phyloP scores from a whole-genome alignment of 2,113 vertebrate genomes.

The Carollia perspicillata region DNA sequence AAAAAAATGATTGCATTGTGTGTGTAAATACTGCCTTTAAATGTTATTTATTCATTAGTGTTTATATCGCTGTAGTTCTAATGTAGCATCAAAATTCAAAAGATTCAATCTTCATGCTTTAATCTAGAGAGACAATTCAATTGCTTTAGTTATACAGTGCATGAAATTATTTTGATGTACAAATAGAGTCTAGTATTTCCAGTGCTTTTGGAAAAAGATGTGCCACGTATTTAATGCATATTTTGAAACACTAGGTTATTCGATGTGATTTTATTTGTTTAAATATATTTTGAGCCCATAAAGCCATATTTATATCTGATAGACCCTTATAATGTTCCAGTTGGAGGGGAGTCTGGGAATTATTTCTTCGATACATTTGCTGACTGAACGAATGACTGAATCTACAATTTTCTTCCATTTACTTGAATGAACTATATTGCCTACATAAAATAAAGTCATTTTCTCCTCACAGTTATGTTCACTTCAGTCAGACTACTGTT shows the following conservation, averaged over 20 bases:
- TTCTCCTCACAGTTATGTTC: neutral
- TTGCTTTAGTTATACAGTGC: neutral
- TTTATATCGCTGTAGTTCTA: conserved; percentile 12
- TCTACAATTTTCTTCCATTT: conserved; percentile 56
- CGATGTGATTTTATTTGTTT: conserved; percentile 62
- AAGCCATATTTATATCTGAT: conserved; percentile 3
- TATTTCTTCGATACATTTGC: conserved; percentile 33
- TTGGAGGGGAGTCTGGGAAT: conserved; percentile 29
- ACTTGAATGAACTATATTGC: conserved; percentile 31
- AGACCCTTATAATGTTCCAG: neutral
- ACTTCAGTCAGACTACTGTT: neutral
- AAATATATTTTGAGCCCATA: conserved; percentile 44
- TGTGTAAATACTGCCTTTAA: conserved; percentile 5
- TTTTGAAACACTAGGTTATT: conserved; percentile 39
- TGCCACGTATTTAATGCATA: conserved; percentile 2
- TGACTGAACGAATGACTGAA: conserved; percentile 42
- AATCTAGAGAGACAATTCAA: neutral
- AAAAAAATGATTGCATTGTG: neutral
- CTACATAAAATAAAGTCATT: conserved; percentile 44
- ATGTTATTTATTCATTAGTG: conserved; percentile 19
- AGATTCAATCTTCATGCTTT: neutral
- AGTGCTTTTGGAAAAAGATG: neutral
- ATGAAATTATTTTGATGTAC: conserved; percentile 41
- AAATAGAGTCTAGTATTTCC: conserved; percentile 1
- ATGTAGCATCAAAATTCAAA: conserved; percentile 37